Evolutionary conservation across 2,797 vertebrate genomes (phyloP), one percentile per base, ranked within the genome.

Genomic region (Pyrrhura leucotis): DNA sequence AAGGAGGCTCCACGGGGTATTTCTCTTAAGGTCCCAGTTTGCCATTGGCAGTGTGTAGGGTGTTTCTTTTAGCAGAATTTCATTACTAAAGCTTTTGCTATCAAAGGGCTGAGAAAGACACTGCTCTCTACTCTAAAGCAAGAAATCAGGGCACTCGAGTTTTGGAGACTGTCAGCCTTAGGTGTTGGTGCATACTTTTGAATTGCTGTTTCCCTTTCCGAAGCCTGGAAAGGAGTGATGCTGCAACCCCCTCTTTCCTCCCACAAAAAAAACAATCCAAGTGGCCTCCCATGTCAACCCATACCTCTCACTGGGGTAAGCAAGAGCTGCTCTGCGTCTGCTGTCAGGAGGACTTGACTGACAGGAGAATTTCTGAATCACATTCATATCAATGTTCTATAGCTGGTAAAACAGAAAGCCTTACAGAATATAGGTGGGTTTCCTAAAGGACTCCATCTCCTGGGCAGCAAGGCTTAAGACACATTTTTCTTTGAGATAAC

Each of bases 31-130:
- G n/a, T 63, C 53, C 37, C 91, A 3, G 1, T 8, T 47, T 12
- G 0, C 33, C 1, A 0, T 6, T 40, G 4, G 74, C 66, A 40
- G 23, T 3, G 0, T 0, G 0, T 11, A 22, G 58, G 21, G 14
- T 8, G 28, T 67, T 35, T 33, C 11, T 31, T 48, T 7, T 31
- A 9, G 77, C 79, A 65, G 51, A n/a, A n/a, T 68, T 68, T 44
- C 1, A 4, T 45, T 58, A 4, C 7, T 33, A 3, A 74, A 71
- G 39, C 10, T 21, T 74, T 83, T 62, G 2, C 20, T 9, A 2
- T 19, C 31, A 9, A 5, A 40, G 71, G 44, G 39, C 50, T 50
- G 71, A 33, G 80, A 33, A 37, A 25, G 48, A 15, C 1, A 0
- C 63, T 59, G 44, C 16, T 13, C 12, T 54, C 23, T 51, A 37